phyloP scores from a whole-genome alignment of 1,140 invertebrate species.

The Hyposmocoma kahamanoa region DNA sequence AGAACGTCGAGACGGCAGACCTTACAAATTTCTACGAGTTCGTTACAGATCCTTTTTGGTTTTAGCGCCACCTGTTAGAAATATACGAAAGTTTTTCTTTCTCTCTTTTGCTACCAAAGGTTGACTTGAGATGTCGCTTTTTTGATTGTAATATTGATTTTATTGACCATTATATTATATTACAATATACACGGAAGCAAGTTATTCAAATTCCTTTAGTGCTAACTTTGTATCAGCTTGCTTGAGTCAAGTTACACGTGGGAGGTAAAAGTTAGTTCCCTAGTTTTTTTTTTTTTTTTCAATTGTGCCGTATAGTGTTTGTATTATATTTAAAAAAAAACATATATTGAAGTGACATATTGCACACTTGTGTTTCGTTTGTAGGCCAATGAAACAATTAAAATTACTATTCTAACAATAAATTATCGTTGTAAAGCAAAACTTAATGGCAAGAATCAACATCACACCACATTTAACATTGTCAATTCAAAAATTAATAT shows the following conservation, averaged over 20 bases:
- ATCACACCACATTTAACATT: neutral
- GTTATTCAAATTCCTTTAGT: too few species aligned
- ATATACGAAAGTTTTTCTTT: too few species aligned
- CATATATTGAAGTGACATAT: neutral
- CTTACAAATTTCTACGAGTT: too few species aligned
- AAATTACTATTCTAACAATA: neutral
- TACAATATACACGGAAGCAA: too few species aligned
- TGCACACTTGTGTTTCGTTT: neutral
- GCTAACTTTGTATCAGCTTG: too few species aligned
- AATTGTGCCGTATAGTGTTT: neutral
- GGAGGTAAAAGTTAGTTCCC: neutral
- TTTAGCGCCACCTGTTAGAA: too few species aligned
- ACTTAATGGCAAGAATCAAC: slow-evolving; percentile 23
- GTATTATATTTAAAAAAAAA: neutral
- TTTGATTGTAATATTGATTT: too few species aligned
- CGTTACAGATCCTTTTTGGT: too few species aligned
- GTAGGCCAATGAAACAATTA: neutral
- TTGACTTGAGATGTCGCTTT: too few species aligned
- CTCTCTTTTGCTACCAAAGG: too few species aligned
- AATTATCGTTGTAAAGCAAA: slow-evolving; percentile 24
- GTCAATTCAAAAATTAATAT: neutral
- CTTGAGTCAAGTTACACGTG: neutral
- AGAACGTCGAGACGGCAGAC: too few species aligned
- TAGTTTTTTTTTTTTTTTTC: neutral
- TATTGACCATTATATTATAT: too few species aligned